Conservation (phyloP, 2,113 vertebrate species). For the Petromus typicus region DNA sequence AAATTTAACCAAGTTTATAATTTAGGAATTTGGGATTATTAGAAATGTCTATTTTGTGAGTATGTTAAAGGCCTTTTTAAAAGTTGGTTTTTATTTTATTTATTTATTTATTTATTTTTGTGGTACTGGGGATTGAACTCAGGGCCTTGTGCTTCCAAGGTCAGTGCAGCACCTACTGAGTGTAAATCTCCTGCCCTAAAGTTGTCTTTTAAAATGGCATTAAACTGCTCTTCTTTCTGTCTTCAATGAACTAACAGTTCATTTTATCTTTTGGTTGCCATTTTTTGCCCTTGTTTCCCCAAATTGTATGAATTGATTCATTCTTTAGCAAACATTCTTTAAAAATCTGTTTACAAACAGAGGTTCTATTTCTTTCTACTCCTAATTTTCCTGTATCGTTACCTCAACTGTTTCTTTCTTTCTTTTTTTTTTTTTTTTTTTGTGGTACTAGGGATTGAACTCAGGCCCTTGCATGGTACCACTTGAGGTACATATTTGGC, state of each 20-base stretch:
- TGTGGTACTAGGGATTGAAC: no score
- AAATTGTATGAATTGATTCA: background rate
- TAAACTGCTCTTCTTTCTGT: background rate
- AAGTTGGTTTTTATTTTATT: no score
- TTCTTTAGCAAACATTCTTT: slow-evolving; percentile 10
- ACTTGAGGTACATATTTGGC: no score
- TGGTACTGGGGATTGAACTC: no score
- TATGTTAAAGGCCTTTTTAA: background rate
- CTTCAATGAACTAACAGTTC: background rate
- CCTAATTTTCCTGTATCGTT: slow-evolving; percentile 3
- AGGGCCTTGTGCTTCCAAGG: no score
- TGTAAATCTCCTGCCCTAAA: no score
- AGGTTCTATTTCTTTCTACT: background rate
- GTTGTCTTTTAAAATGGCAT: background rate
- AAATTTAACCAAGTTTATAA: background rate
- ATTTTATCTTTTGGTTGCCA: background rate
- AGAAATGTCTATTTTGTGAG: background rate
- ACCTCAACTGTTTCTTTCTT: no score
- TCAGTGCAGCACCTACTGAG: no score
- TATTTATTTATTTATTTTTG: no score
- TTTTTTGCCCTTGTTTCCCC: background rate
- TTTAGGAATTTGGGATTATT: background rate
- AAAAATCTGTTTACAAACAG: background rate
- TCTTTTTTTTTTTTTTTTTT: no score
- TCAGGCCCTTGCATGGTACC: no score